Conservation (phyloP, 2,797 vertebrate genomes). For the Ciconia nigra region DNA sequence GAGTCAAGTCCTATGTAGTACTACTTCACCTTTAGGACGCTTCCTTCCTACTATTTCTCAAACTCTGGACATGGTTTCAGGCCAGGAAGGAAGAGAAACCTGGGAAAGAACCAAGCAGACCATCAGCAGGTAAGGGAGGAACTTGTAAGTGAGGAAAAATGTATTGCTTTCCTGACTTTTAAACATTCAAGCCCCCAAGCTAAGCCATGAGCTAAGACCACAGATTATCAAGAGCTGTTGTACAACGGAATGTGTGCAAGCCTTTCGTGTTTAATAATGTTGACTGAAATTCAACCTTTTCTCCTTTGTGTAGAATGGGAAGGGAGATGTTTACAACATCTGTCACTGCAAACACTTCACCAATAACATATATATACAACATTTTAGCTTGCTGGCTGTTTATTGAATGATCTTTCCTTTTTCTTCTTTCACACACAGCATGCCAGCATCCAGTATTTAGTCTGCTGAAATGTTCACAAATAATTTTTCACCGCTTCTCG, state of each 20-base stretch:
- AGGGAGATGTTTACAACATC: not conserved
- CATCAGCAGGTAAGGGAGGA: not conserved
- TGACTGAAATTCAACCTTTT: not conserved
- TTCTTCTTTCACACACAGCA: not conserved
- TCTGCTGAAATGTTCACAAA: constrained; percentile 18
- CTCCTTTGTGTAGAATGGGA: not conserved
- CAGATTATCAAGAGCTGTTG: not conserved
- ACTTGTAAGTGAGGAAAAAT: not conserved
- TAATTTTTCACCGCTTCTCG: not conserved
- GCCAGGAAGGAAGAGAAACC: not conserved
- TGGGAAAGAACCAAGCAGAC: not conserved
- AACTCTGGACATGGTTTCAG: not conserved
- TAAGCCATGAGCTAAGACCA: not conserved
- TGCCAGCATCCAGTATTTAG: not conserved
- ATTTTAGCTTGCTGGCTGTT: not conserved
- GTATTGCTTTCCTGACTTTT: not conserved
- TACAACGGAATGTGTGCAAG: not conserved
- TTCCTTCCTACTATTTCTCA: not conserved
- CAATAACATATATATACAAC: not conserved
- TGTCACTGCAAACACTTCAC: not conserved
- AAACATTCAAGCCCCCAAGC: not conserved
- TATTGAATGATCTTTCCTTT: not conserved
- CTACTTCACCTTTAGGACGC: not conserved
- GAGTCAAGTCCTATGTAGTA: not conserved
- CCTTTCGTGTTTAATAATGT: rapidly evolving